Evolutionary conservation across 2,888 invertebrate genomes (phyloP).

Genomic region (Hololepta plana): DNA sequence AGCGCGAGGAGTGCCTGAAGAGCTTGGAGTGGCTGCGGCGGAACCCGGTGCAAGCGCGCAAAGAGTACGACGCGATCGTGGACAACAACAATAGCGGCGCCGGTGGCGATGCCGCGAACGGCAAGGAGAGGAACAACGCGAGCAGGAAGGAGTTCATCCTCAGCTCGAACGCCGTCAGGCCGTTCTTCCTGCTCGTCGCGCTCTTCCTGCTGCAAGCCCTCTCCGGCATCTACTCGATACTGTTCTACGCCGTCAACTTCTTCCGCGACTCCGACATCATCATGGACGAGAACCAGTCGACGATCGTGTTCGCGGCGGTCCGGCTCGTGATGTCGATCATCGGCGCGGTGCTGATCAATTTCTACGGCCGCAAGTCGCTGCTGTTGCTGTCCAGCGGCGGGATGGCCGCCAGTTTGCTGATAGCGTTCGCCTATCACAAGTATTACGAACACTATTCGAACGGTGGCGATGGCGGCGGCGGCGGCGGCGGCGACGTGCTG

Average conservation of each 20-base stretch:
- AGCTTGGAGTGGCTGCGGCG: slow-evolving; percentile 47
- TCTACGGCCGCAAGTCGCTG: slow-evolving; percentile 40
- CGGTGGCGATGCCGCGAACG: too few species aligned
- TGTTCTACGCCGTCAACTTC: slow-evolving; percentile 55
- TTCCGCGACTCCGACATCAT: slow-evolving; percentile 47
- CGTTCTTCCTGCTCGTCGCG: slow-evolving; percentile 42
- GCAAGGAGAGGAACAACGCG: slow-evolving; percentile 12
- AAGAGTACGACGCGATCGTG: slow-evolving; percentile 42
- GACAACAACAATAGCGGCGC: slow-evolving; percentile 18
- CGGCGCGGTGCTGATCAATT: slow-evolving; percentile 46
- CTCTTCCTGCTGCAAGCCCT: slow-evolving; percentile 56
- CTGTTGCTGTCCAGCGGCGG: slow-evolving; percentile 45
- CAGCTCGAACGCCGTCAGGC: slow-evolving; percentile 41
- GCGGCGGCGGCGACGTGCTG: too few species aligned
- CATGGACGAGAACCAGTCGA: slow-evolving; percentile 44
- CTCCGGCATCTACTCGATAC: slow-evolving; percentile 52
- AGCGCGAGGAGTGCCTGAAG: slow-evolving; percentile 38
- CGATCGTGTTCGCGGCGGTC: slow-evolving; percentile 49
- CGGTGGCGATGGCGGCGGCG: too few species aligned
- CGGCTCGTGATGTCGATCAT: slow-evolving; percentile 46
- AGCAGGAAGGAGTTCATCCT: slow-evolving; percentile 16
- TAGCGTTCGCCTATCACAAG: slow-evolving; percentile 20
- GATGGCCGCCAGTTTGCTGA: slow-evolving; percentile 42
- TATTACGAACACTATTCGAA: slow-evolving; percentile 20
- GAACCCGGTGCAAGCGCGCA: slow-evolving; percentile 40